Base-by-base conservation (phyloP, 1,140 invertebrate genomes). In the Galleria mellonella region DNA sequence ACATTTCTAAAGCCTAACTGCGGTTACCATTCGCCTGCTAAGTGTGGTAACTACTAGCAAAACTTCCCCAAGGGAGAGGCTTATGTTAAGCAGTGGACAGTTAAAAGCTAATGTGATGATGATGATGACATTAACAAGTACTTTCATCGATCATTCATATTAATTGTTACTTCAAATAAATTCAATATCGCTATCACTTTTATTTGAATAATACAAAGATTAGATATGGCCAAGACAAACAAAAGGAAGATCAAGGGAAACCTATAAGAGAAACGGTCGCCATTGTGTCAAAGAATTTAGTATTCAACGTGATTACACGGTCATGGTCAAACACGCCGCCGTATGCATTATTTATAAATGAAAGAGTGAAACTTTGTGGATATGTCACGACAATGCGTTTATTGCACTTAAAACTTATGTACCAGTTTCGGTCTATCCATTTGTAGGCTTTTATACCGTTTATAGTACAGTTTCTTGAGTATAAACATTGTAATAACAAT, bases 321-420 rank as follows among this genome's bases (percentile, higher is more conserved):
- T 72, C 76, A 81, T 71, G 77, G 77, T 70, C 74, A 73, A 65
- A 64, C 47, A 54, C 37, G 10, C 14, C 50, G 47, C 38, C 41
- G 30, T 56, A 77, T 78, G 72, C 60, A 78, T 82, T 76, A 78
- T 78, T 76, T 76, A 82, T 72, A 55, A 28, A 56, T 46, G 65
- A 63, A 72, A 72, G 68, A 81, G 76, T 81, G 76, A 81, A 81
- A 77, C 51, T 53, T 55, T 41, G 44, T 55, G 39, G 41, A 56
- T 45, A 46, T 50, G 30, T 40, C 32, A 59, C 13, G 35, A n/a
- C 52, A 56, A 55, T 51, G 47, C 40, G 37, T 55, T 51, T 48
- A 55, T 51, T 57, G 53, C 32, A 17, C 27, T 58, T 49, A 51
- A 58, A 58, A 17, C 27, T 58, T 49, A 51, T 56, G 55, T 50